Evolutionary conservation across 2,113 vertebrate genomes (phyloP).

Genomic region (Peucedramus taeniatus): DNA sequence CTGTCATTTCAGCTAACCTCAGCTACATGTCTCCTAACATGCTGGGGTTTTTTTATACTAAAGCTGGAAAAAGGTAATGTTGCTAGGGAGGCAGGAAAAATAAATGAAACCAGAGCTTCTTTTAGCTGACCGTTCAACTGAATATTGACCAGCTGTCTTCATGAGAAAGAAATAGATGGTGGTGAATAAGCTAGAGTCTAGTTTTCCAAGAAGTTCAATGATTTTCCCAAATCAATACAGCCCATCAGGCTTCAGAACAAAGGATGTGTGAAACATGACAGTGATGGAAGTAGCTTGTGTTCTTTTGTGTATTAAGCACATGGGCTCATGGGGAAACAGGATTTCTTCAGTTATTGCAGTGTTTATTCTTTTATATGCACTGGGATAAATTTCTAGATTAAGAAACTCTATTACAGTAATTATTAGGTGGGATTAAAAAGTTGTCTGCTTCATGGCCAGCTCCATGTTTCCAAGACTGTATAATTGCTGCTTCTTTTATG

Average conservation of each 20-base stretch:
- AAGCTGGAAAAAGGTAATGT: slow-evolving; percentile 41
- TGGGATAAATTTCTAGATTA: neutral
- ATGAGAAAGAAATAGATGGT: slow-evolving; percentile 76
- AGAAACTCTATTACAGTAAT: neutral
- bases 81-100: slow-evolving; percentile 59
- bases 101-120: slow-evolving; percentile 66
- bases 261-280: slow-evolving; percentile 66
- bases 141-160: slow-evolving; percentile 83
- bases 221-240: slow-evolving; percentile 81
- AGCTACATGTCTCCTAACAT: neutral
- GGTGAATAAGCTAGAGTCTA: slow-evolving; percentile 76
- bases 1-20: neutral
- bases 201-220: slow-evolving; percentile 81
- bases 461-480: neutral
- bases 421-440: neutral
- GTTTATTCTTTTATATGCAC: slow-evolving; percentile 19
- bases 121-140: slow-evolving; percentile 73
- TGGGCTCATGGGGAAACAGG: slow-evolving; percentile 46
- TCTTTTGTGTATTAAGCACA: slow-evolving; percentile 72
- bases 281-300: slow-evolving; percentile 71
- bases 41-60: slow-evolving; percentile 7
- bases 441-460: neutral
- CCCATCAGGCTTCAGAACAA: slow-evolving; percentile 79
- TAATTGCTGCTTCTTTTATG: neutral
- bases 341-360: slow-evolving; percentile 40